A percentile compares a stretch with the other conserved stretches of the same genome.
Conservation (phyloP, 2,113 vertebrate species). For the Nettapus auritus region DNA sequence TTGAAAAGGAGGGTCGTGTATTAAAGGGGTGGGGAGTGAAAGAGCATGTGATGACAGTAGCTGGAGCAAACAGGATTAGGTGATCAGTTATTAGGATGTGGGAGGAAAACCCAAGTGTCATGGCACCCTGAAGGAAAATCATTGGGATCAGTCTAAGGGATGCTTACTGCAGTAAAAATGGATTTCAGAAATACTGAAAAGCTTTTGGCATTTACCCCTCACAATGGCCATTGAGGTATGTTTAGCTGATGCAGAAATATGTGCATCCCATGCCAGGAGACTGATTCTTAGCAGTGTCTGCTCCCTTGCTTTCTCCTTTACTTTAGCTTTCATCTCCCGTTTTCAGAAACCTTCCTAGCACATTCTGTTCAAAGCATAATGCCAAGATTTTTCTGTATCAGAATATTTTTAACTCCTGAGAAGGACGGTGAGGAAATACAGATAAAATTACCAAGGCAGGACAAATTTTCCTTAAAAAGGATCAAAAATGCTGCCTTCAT, state of each 20-base stretch:
- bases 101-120: not conserved
- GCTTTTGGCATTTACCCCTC: not conserved
- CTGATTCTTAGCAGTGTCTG: not conserved
- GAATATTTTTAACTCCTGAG: not conserved
- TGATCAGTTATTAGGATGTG: not conserved
- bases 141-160: no score
- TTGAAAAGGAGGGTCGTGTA: not conserved
- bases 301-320: not conserved
- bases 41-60: not conserved
- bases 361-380: not conserved
- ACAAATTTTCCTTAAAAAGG: not conserved
- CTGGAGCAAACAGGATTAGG: not conserved
- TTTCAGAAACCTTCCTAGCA: constrained; percentile 7
- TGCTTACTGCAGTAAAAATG: not conserved
- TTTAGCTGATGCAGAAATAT: not conserved
- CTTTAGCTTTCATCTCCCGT: not conserved
- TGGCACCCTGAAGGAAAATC: not conserved
- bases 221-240: not conserved
- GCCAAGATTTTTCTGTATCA: not conserved
- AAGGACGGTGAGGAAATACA: not conserved
- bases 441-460: constrained; percentile 3
- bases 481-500: not conserved
- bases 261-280: not conserved
- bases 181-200: not conserved
- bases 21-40: not conserved